These are phyloP conservation scores for Polymixis lichenea DNA, from an alignment of 2,888 invertebrate species.

Conservation along the genomic window DNA sequence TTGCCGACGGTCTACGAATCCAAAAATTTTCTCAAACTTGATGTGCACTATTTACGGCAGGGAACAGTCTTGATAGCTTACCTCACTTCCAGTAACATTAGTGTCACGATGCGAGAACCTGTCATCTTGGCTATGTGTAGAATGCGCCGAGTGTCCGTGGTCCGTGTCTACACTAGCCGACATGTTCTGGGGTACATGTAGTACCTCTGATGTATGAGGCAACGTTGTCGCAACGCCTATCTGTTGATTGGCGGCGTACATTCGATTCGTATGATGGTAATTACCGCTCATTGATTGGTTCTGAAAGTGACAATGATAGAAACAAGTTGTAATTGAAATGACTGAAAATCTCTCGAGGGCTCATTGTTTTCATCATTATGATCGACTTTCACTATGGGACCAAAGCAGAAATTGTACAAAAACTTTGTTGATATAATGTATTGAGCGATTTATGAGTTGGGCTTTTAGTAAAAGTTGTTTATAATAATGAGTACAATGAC, in stretches of 20 bases:
- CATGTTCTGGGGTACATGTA: constrained; percentile 73
- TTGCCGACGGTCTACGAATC: background rate
- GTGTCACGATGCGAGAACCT: constrained; percentile 77
- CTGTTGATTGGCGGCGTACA: constrained; percentile 86
- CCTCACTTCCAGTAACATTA: constrained; percentile 78
- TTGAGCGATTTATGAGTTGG: background rate
- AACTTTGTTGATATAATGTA: background rate
- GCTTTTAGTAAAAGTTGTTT: background rate
- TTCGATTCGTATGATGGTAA: constrained; percentile 81
- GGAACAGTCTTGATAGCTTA: constrained; percentile 42
- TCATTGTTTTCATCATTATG: too few species aligned
- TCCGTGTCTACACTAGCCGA: constrained; percentile 75
- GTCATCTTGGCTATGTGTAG: constrained; percentile 82
- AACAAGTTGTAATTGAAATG: background rate
- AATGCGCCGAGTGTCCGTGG: constrained; percentile 74
- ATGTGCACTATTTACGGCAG: background rate
- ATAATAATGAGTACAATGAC: background rate
- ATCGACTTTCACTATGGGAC: background rate
- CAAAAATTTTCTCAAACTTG: background rate
- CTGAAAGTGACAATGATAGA: constrained; percentile 67
- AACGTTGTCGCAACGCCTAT: constrained; percentile 88
- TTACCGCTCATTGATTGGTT: constrained; percentile 79
- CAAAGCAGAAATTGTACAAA: background rate
- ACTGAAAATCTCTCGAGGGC: background rate
- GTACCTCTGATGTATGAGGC: constrained; percentile 80